Evolutionary conservation across 2,113 vertebrate species (phyloP).

Genomic region (Trichomycterus rosablanca): DNA sequence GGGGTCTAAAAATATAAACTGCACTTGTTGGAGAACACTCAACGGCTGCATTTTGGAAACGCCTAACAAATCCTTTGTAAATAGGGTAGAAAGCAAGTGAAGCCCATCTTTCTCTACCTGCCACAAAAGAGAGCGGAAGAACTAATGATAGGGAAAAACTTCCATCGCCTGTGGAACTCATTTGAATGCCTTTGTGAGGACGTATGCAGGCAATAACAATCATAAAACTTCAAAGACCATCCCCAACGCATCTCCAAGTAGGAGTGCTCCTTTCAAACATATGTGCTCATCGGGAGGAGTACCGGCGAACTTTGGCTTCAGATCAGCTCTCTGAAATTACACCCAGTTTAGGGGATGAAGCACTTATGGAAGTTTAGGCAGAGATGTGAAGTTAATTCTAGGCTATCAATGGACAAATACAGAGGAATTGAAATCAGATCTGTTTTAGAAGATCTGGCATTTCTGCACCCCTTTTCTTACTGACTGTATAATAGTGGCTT

Average conservation of each 20-base stretch:
- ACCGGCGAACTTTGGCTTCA: background rate
- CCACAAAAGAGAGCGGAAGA: constrained; percentile 39
- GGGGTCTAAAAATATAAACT: constrained; percentile 55
- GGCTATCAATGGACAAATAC: too few species aligned
- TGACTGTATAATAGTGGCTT: too few species aligned
- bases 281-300: background rate
- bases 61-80: constrained; percentile 46
- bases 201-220: constrained; percentile 44
- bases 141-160: background rate
- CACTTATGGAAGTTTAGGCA: too few species aligned
- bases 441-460: too few species aligned
- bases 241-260: constrained; percentile 1
- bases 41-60: constrained; percentile 48
- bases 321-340: background rate
- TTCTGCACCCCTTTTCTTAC: too few species aligned
- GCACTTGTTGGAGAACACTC: constrained; percentile 44
- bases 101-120: constrained; percentile 46
- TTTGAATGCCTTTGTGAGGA: constrained; percentile 51
- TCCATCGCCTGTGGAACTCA: constrained; percentile 37
- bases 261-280: constrained; percentile 1
- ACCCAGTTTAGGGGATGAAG: background rate
- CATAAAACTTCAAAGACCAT: constrained; percentile 57
- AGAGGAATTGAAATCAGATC: too few species aligned
- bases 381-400: too few species aligned
- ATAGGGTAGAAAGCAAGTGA: constrained; percentile 44